Conservation (phyloP, 64 coral and sea anemone genomes). For the Porites australiensis region DNA sequence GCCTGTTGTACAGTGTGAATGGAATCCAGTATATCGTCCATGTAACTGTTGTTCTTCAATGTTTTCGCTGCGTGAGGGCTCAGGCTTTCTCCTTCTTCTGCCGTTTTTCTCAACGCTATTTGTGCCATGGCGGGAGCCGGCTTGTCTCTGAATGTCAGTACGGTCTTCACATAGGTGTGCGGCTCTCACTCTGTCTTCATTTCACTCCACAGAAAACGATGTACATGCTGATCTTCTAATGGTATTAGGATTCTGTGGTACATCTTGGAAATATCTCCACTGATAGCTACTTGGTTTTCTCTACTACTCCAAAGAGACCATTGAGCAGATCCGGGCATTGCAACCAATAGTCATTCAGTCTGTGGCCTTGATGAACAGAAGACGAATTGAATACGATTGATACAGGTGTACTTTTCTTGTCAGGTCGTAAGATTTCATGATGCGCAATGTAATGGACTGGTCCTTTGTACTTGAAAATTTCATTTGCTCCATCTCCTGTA, state of each 20-base stretch:
- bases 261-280: slow-evolving; percentile 80
- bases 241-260: slow-evolving; percentile 77
- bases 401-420: slow-evolving; percentile 63
- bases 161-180: slow-evolving; percentile 66
- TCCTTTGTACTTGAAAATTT: slow-evolving; percentile 39
- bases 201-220: slow-evolving; percentile 68
- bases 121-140: slow-evolving; percentile 72
- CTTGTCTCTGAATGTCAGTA: slow-evolving; percentile 73
- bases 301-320: slow-evolving; percentile 75
- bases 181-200: slow-evolving; percentile 44
- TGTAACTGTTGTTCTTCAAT: slow-evolving; percentile 62
- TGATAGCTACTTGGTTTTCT: slow-evolving; percentile 66
- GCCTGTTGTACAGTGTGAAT: slow-evolving; percentile 12
- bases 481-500: slow-evolving; percentile 55
- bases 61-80: slow-evolving; percentile 64
- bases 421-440: slow-evolving; percentile 49
- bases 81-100: slow-evolving; percentile 26
- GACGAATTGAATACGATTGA: slow-evolving; percentile 69
- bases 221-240: slow-evolving; percentile 60
- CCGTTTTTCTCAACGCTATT: slow-evolving; percentile 68
- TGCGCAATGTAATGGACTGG: slow-evolving; percentile 65
- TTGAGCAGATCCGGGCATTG: slow-evolving; percentile 72
- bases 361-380: slow-evolving; percentile 57
- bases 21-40: slow-evolving; percentile 69
- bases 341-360: slow-evolving; percentile 61